Evolutionary conservation across 2,797 vertebrate genomes (phyloP), one percentile per base, ranked within the genome.

Genomic region (Synaphobranchus kaupii): DNA sequence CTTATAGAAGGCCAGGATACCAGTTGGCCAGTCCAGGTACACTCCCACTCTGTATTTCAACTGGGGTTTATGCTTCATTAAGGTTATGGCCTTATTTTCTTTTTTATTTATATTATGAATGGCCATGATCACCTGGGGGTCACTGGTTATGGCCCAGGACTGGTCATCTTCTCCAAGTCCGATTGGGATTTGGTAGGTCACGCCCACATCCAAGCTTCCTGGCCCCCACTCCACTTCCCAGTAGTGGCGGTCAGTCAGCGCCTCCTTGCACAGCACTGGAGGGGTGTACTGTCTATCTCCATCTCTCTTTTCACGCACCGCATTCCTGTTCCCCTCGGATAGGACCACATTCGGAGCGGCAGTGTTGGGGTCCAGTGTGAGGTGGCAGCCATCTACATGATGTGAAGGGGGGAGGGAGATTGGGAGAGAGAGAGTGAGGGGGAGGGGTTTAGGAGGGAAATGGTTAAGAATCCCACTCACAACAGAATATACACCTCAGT

Each of bases 1-100:
- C n/a, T 56, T 83, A 48, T 83, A 83, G 81, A 83, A 83, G 50
- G 81, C 48, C 15, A 83, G 50, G 48, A 28, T 31, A 25, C 81
- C 81, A 17, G 1, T n/a, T 15, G 50, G 50, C 81, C 81, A 56
- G 81, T 83, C 81, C 48, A 83, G 52, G 13, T 83, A 54, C 28
- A 83, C 81, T 31, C 81, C 81, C 3, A 47, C 76, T 20, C 44
- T 47, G 76, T 8, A 17, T 47, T 34, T 44, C 8, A 0, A 17
- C 39, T 44, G 73, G 15, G 25, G 12, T 0, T 20, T 4, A 5
- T 20, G 4, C 13, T 4, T 4, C 31, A 71, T 34, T 34, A 31
- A 10, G 68, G 1, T 4, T 71, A 34, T 39, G 17, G 0, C 2
- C 20, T 25, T 80, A 20, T 48, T 48, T 6, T 80, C n/a, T n/a